Conservation (phyloP, 2,113 vertebrate species). For the Megalops atlanticus region DNA sequence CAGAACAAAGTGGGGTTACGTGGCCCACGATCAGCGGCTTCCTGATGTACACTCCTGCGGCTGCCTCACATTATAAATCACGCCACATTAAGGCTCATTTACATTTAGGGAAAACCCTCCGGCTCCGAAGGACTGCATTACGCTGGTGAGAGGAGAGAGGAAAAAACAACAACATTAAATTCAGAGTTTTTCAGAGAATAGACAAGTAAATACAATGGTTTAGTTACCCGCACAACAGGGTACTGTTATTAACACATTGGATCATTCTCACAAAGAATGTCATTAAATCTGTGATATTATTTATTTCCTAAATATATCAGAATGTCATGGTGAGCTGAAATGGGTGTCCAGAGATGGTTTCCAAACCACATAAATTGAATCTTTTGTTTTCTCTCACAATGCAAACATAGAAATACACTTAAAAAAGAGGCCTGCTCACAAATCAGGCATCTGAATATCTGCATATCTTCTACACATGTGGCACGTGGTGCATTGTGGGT, state of each 20-base stretch:
- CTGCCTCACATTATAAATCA: conserved; percentile 65
- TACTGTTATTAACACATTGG: background rate
- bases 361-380: background rate
- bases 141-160: conserved; percentile 41
- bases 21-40: conserved; percentile 59
- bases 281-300: background rate
- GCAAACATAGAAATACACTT: background rate
- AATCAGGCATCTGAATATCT: background rate
- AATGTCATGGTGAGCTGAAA: background rate
- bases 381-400: background rate
- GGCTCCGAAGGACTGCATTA: conserved; percentile 51
- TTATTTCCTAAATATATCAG: background rate
- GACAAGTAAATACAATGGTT: background rate
- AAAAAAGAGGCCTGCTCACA: background rate
- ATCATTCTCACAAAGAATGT: background rate
- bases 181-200: background rate
- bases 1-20: conserved; percentile 39
- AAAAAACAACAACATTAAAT: background rate
- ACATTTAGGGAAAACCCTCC: conserved; percentile 62
- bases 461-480: background rate
- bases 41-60: conserved; percentile 52
- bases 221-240: background rate
- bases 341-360: background rate
- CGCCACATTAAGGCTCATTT: conserved; percentile 54
- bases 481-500: background rate